Evolutionary conservation across 2,797 vertebrate genomes (phyloP).

Genomic region (Anabas testudineus): DNA sequence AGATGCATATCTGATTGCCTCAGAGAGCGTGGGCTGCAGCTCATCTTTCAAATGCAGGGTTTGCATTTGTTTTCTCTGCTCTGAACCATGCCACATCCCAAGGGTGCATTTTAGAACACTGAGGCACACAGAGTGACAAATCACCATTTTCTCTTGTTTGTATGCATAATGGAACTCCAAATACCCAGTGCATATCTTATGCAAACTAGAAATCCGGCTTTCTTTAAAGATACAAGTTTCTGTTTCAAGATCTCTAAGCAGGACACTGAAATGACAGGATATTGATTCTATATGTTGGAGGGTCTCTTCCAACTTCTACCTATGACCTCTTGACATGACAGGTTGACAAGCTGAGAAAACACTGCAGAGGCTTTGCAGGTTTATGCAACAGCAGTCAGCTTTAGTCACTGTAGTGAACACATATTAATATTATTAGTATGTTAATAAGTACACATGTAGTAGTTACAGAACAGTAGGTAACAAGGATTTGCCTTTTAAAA

Average conservation of each 20-base stretch:
- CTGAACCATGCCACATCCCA: slow-evolving; percentile 76
- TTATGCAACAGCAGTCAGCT: background rate
- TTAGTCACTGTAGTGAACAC: slow-evolving; percentile 1
- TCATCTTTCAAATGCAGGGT: slow-evolving; percentile 74
- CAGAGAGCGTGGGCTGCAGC: slow-evolving; percentile 57
- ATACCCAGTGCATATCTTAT: slow-evolving; percentile 77
- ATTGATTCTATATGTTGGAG: slow-evolving; percentile 12
- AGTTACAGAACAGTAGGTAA: background rate
- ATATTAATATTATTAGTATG: background rate
- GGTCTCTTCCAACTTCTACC: slow-evolving; percentile 19
- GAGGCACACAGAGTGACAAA: slow-evolving; percentile 79
- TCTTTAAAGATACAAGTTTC: slow-evolving; percentile 41
- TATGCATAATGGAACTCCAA: slow-evolving; percentile 75
- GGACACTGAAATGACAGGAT: slow-evolving; percentile 41
- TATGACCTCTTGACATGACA: slow-evolving; percentile 13
- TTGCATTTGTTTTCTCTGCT: slow-evolving; percentile 69
- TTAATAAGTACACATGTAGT: background rate
- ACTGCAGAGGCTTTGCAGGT: slow-evolving; percentile 13
- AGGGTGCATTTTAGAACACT: slow-evolving; percentile 75
- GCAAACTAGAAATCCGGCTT: slow-evolving; percentile 60
- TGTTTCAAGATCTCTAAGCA: slow-evolving; percentile 45
- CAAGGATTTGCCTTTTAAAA: background rate
- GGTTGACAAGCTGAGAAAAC: slow-evolving; percentile 21
- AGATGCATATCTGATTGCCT: slow-evolving; percentile 73
- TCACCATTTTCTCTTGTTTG: slow-evolving; percentile 82